Evolutionary conservation across 2,797 vertebrate species (phyloP), one percentile per base, ranked within the genome.

Genomic region (Oryzias dopingdopingensis): DNA sequence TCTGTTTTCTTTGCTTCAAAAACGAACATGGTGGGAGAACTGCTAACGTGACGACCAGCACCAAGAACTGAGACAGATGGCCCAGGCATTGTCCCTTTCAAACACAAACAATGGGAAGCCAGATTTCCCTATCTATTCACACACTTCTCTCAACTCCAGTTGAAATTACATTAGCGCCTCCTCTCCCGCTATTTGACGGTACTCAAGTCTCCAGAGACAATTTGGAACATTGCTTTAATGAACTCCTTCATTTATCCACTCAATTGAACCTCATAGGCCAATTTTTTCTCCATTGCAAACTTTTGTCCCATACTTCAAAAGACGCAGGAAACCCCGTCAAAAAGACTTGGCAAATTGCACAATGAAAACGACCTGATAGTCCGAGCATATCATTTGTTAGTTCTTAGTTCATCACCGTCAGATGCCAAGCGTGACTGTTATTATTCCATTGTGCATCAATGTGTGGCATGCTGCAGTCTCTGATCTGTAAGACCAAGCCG

Each of bases 361-460:
- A 67, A 76, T 79, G 82, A 84, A 86, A 84, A 87, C 63, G 68
- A 85, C 74, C 80, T 80, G 74, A 86, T 81, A 88, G 80, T 79
- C 50, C 49, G 52, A 70, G 74, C 56, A 67, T 43, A 74, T 72
- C 62, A 71, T 74, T 82, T 42, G 54, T 77, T 47, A 29, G 42
- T 52, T 47, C 32, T 50, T 46, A 45, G 77, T 80, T 76, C 59
- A 42, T 17, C 54, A 24, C 64, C 63, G 58, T 73, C 70, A 54
- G 67, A 70, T 62, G 56, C 59, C 67, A 6, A 70, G 66, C 63
- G 51, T 56, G 58, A 52, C 70, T 69, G 49, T 79, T 80, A 74
- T 79, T 77, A 62, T 81, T 77, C 47, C 52, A 40, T 67, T 72
- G 65, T 51, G 40, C 74, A 66, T 59, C 64, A 66, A 20, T 77